phyloP scores from a whole-genome alignment of 2,797 vertebrate species.

The Pipistrellus kuhlii region DNA sequence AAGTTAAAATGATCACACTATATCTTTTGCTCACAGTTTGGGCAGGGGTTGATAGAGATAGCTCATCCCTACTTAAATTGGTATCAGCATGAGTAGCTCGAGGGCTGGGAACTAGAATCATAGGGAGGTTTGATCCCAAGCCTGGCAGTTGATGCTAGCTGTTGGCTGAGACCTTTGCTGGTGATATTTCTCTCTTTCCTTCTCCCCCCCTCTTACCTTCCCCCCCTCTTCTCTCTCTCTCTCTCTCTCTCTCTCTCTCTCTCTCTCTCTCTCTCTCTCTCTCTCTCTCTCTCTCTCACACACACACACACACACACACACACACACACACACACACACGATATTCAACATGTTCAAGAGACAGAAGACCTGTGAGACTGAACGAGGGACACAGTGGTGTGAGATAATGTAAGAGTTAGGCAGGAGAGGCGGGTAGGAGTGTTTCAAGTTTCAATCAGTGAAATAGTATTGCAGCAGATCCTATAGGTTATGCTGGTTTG shows the following conservation, averaged over 20 bases:
- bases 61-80: neutral
- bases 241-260: too few relatives aligned
- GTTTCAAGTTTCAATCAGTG: neutral
- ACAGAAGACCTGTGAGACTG: neutral
- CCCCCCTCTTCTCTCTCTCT: too few relatives aligned
- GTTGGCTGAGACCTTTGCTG: neutral
- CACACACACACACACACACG: too few relatives aligned
- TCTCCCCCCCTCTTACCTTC: too few relatives aligned
- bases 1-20: neutral
- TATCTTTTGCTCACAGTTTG: slow-evolving; percentile 46
- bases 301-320: neutral
- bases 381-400: neutral
- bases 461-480: neutral
- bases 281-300: too few relatives aligned
- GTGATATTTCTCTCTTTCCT: too few relatives aligned
- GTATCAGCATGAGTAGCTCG: neutral
- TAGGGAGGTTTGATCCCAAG: neutral
- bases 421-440: neutral
- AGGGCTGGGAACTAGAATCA: neutral
- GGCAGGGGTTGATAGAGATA: neutral
- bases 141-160: neutral
- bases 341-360: neutral
- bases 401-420: neutral
- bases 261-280: too few relatives aligned
- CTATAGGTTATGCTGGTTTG: neutral